phyloP scores from a whole-genome alignment of 2,888 invertebrate genomes.

The Platynereis dumerilii region DNA sequence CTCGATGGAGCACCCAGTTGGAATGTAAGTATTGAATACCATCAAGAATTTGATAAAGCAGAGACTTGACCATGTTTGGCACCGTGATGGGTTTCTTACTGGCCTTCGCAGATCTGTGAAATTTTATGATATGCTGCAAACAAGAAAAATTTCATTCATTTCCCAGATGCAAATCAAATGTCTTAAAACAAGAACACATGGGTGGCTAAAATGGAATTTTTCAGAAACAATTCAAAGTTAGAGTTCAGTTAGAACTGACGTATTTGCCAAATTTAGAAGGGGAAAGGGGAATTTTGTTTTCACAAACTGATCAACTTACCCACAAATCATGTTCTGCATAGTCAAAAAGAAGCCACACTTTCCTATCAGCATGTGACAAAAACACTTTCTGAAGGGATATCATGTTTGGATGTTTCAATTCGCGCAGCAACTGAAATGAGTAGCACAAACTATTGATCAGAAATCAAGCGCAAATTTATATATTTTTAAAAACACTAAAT shows the following conservation, averaged over 20 bases:
- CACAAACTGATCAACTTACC: too few relatives aligned
- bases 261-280: too few relatives aligned
- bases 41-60: slow-evolving; percentile 96
- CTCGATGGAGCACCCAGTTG: slow-evolving; percentile 98
- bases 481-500: not conserved
- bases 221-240: too few relatives aligned
- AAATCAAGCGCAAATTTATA: too few relatives aligned
- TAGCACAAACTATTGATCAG: too few relatives aligned
- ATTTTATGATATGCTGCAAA: slow-evolving; percentile 92
- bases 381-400: slow-evolving; percentile 96
- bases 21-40: slow-evolving; percentile 99
- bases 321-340: slow-evolving; percentile 99
- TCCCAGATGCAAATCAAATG: too few relatives aligned
- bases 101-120: slow-evolving; percentile 95
- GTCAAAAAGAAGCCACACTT: slow-evolving; percentile 96
- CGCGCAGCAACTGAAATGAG: slow-evolving; percentile 79
- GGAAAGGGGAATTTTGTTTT: too few relatives aligned
- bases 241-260: too few relatives aligned
- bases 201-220: too few relatives aligned
- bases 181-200: too few relatives aligned
- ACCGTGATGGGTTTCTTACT: slow-evolving; percentile 96
- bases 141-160: too few relatives aligned
- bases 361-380: slow-evolving; percentile 92
- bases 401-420: slow-evolving; percentile 95
- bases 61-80: slow-evolving; percentile 86